Evolutionary conservation across 2,888 invertebrate genomes (phyloP).

Genomic region (Theodoxus fluviatilis): DNA sequence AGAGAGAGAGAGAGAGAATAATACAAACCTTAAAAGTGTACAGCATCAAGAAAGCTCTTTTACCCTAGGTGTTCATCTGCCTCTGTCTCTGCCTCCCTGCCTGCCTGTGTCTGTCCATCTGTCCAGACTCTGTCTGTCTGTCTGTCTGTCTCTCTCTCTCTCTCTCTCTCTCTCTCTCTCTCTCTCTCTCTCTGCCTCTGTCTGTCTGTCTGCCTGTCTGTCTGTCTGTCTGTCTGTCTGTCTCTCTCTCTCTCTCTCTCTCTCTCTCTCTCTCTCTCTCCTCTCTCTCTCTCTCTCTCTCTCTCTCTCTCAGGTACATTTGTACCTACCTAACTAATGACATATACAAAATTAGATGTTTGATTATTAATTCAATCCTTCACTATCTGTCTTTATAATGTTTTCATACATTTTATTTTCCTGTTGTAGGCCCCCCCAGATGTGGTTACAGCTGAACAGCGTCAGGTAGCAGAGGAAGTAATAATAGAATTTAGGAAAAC

Average conservation of each 20-base stretch:
- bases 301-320: too few relatives aligned
- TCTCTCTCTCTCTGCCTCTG: constrained; percentile 13
- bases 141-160: constrained; percentile 21
- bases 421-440: constrained; percentile 78
- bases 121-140: neutral
- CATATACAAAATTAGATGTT: too few relatives aligned
- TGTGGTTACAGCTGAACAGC: constrained; percentile 78
- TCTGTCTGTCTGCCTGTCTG: constrained; percentile 16
- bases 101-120: neutral
- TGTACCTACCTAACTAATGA: too few relatives aligned
- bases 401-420: constrained; percentile 18
- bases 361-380: neutral
- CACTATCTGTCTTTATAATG: neutral
- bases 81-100: constrained; percentile 10
- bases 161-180: constrained; percentile 25
- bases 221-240: neutral
- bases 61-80: neutral
- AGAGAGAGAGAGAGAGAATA: constrained; percentile 11
- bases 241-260: neutral
- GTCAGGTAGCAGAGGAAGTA: constrained; percentile 81
- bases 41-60: neutral
- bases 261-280: neutral
- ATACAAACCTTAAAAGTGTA: too few relatives aligned
- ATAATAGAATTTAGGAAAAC: constrained; percentile 83
- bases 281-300: too few relatives aligned